These are phyloP conservation scores for Muntiacus reevesi DNA, from an alignment of 2,113 vertebrate species.

Conservation along the genomic window DNA sequence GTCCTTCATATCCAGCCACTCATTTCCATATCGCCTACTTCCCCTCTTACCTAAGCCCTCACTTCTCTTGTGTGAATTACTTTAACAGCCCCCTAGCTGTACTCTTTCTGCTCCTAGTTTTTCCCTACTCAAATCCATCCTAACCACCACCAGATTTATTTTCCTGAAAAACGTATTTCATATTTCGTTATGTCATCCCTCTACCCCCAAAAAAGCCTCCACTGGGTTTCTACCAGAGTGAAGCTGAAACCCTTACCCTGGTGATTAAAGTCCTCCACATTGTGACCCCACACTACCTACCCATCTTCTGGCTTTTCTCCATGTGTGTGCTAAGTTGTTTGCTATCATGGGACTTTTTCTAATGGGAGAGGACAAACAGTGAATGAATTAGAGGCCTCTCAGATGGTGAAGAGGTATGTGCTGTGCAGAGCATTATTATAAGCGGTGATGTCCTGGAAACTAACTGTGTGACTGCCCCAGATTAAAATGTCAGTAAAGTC, in stretches of 20 bases:
- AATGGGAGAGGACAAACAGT: neutral
- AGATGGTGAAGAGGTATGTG: neutral
- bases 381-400: neutral
- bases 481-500: neutral
- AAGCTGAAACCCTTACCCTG: neutral
- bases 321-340: neutral
- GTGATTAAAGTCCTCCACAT: neutral
- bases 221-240: neutral
- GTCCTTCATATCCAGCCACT: neutral
- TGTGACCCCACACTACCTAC: neutral
- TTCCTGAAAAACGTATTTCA: neutral
- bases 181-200: neutral
- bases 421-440: neutral
- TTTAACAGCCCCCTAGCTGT: neutral
- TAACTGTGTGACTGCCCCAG: neutral
- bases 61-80: neutral
- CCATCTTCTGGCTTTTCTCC: neutral
- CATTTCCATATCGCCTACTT: neutral
- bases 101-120: neutral
- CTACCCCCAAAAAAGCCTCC: neutral
- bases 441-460: neutral
- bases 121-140: neutral
- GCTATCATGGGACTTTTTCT: neutral
- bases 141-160: neutral
- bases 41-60: neutral